Conservation (phyloP, 2,113 vertebrate species). For the Oreochromis aureus region DNA sequence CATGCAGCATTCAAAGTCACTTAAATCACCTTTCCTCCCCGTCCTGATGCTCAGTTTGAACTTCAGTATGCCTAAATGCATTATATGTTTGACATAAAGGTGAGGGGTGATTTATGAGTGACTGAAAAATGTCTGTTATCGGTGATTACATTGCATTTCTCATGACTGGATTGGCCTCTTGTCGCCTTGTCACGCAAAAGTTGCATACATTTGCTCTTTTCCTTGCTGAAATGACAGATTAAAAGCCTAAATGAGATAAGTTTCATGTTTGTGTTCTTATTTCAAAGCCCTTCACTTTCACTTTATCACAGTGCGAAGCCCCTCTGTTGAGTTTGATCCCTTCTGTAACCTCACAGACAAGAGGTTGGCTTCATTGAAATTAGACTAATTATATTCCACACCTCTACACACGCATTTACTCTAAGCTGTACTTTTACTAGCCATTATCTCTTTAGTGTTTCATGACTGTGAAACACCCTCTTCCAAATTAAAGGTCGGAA, state of each 20-base stretch:
- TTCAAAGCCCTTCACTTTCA: conserved; percentile 19
- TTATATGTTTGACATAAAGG: neutral
- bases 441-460: conserved; percentile 65
- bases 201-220: neutral
- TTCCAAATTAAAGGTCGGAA: conserved; percentile 72
- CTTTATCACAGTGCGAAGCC: conserved; percentile 9
- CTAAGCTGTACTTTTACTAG: conserved; percentile 70
- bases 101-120: neutral
- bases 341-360: conserved; percentile 41
- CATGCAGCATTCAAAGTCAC: neutral
- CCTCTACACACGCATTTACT: conserved; percentile 48
- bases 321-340: conserved; percentile 26
- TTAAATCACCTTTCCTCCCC: neutral
- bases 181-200: neutral
- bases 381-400: conserved; percentile 73
- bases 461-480: conserved; percentile 69
- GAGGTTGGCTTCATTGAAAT: conserved; percentile 66
- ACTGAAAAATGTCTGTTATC: neutral
- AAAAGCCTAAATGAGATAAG: neutral
- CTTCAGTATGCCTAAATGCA: neutral
- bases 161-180: neutral
- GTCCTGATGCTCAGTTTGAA: neutral
- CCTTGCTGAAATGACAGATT: conserved; percentile 4
- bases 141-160: neutral
- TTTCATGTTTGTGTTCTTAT: neutral